These are phyloP conservation scores for Gasterosteus aculeatus DNA, from an alignment of 2,113 vertebrate species.

Conservation along the genomic window DNA sequence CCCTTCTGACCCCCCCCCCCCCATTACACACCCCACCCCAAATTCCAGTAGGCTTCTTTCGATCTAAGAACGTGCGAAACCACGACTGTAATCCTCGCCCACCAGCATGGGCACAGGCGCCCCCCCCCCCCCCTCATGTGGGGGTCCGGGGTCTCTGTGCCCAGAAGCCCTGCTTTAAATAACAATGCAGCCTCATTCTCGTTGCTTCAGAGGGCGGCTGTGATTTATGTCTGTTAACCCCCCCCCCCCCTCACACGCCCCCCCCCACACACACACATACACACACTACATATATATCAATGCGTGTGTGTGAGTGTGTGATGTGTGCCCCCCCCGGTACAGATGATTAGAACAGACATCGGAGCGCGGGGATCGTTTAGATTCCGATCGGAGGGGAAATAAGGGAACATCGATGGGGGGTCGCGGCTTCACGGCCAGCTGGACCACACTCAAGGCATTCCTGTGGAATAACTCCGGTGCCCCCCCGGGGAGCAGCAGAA, in stretches of 20 bases:
- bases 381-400: slow-evolving; percentile 29
- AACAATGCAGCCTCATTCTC: slow-evolving; percentile 53
- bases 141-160: slow-evolving; percentile 14
- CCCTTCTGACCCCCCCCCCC: neutral
- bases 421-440: neutral
- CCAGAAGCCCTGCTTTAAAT: slow-evolving; percentile 56
- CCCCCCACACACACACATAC: slow-evolving; percentile 19
- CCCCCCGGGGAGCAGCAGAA: neutral
- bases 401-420: slow-evolving; percentile 13
- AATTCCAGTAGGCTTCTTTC: slow-evolving; percentile 7
- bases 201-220: slow-evolving; percentile 38
- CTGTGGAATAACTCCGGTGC: neutral
- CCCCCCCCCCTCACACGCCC: neutral
- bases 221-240: slow-evolving; percentile 63
- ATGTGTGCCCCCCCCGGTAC: slow-evolving; percentile 14
- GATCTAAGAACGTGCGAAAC: slow-evolving; percentile 2
- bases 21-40: neutral
- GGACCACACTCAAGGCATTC: neutral
- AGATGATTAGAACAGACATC: slow-evolving; percentile 66
- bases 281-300: neutral
- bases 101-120: slow-evolving; percentile 24
- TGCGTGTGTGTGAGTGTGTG: slow-evolving; percentile 1
- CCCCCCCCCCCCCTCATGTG: neutral
- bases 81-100: neutral
- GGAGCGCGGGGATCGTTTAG: slow-evolving; percentile 44